These are phyloP conservation scores for Enteromius argenteus DNA, from an alignment of 2,797 vertebrate species.

Conservation along the genomic window DNA sequence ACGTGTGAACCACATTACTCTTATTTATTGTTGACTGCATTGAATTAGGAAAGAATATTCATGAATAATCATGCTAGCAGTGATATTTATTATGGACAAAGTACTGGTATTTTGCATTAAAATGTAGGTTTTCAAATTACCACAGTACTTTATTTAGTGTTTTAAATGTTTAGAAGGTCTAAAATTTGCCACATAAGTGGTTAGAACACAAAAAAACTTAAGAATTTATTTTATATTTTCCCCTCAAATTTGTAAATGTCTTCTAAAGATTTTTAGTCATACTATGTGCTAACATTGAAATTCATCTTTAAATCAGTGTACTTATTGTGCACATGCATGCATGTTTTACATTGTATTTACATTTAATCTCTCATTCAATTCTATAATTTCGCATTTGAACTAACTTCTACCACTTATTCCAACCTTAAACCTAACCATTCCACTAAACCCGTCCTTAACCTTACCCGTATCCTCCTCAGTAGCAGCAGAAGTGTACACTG, in stretches of 20 bases:
- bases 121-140: background rate
- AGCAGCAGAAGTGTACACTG: background rate
- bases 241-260: background rate
- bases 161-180: background rate
- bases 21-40: background rate
- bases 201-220: background rate
- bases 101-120: background rate
- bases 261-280: background rate
- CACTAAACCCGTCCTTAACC: background rate
- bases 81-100: background rate
- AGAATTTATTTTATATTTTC: background rate
- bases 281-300: too few relatives aligned
- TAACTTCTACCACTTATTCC: background rate
- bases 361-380: background rate
- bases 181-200: background rate
- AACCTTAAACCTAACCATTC: background rate
- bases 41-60: background rate
- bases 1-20: background rate
- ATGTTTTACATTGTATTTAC: background rate
- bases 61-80: background rate
- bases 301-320: background rate
- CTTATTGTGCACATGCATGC: background rate
- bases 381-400: slow-evolving; percentile 1
- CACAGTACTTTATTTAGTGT: background rate
- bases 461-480: background rate